Evolutionary conservation across 2,888 invertebrate species (phyloP).

Genomic region (Alitta virens): DNA sequence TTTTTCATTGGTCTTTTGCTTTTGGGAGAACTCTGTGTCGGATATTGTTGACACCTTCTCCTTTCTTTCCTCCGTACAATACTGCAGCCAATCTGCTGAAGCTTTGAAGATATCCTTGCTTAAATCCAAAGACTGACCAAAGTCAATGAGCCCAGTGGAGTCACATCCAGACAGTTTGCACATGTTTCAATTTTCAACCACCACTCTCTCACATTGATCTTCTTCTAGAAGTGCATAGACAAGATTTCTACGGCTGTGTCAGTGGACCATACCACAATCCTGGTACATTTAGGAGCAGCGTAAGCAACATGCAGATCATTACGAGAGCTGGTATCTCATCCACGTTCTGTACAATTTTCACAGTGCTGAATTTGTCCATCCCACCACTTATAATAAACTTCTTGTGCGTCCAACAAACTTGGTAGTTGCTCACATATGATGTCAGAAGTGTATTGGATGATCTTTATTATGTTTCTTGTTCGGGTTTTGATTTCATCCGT

Average conservation of each 20-base stretch:
- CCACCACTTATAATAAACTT: too few species aligned
- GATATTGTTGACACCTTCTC: background rate
- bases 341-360: too few species aligned
- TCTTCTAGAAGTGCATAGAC: background rate
- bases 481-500: too few species aligned
- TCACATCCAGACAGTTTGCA: background rate
- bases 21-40: background rate
- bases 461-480: too few species aligned
- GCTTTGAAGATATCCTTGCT: background rate
- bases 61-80: background rate
- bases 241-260: background rate
- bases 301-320: background rate
- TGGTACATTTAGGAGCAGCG: background rate
- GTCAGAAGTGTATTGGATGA: too few species aligned
- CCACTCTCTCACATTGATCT: background rate
- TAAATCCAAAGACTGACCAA: background rate
- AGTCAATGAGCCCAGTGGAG: background rate
- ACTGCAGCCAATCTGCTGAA: background rate
- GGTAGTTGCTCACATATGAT: too few species aligned
- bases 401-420: too few species aligned
- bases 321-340: background rate
- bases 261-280: background rate
- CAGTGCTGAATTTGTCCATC: too few species aligned
- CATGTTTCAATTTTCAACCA: background rate
- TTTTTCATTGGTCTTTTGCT: background rate